Evolutionary conservation across 2,113 vertebrate genomes (phyloP).

Genomic region (Lepidothrix coronata): DNA sequence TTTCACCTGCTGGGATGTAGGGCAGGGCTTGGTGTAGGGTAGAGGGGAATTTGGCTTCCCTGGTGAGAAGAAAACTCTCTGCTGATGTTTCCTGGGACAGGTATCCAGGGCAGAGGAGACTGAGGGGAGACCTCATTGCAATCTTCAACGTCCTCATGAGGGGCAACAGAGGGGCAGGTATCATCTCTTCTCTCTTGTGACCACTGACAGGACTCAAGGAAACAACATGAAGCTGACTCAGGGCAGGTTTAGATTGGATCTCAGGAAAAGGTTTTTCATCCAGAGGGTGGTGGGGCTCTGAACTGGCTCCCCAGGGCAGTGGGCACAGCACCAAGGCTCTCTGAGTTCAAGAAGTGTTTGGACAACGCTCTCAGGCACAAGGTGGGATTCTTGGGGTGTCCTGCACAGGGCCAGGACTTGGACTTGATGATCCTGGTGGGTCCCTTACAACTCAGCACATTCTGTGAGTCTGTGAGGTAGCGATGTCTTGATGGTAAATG

Average conservation of each 20-base stretch:
- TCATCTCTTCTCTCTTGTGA: background rate
- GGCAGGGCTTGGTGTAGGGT: background rate
- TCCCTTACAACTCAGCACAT: background rate
- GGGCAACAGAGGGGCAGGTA: background rate
- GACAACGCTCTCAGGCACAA: background rate
- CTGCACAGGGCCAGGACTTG: background rate
- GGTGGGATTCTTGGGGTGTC: background rate
- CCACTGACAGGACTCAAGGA: background rate
- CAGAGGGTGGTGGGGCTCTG: background rate
- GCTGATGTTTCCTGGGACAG: rapidly evolving
- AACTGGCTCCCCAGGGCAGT: background rate
- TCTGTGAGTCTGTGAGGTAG: background rate
- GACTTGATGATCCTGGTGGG: background rate
- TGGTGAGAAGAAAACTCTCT: background rate
- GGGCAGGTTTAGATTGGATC: background rate
- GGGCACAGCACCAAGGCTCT: background rate
- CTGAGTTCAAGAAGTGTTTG: background rate
- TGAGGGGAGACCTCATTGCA: background rate
- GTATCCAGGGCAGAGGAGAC: background rate
- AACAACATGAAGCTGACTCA: background rate
- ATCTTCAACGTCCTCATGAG: background rate
- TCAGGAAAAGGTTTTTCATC: background rate
- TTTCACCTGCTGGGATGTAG: background rate
- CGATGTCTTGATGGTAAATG: rapidly evolving
- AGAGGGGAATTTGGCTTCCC: background rate